Base-by-base conservation (phyloP, 53 echinoderm and acorn worm genomes). In the Paracentrotus lividus region DNA sequence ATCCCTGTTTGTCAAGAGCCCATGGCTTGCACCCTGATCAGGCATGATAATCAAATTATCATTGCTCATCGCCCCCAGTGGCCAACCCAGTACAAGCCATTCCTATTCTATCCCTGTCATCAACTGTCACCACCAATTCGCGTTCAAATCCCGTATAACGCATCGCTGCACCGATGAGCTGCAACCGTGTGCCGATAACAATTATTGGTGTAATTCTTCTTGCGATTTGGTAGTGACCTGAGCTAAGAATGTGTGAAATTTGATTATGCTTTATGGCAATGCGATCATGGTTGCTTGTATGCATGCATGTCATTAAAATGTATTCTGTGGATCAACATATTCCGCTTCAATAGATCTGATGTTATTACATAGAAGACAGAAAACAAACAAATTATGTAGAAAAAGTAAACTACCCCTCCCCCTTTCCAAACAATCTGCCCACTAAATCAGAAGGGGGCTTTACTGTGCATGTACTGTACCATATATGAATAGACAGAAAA, bases 31-130 rank as follows among this genome's bases (percentile, higher is more conserved):
- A 14, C 51, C 47, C 47, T 85, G 85, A 85, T 85, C 85, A 85
- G 85, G 85, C 85, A 40, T 85, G 51, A 85, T 85, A 85, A 85
- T 85, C 85, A 12, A 49, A 85, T 85, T 85, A 85, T 85, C 49
- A 49, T 49, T 85, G 26, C 49, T 85, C 85, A 51, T 85, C 85
- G 49, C 49, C 51, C n/a, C 51, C 13, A 44, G 47, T 49, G 85
- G 85, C 85, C 72, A 20, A 40, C 72, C 72, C 72, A 36, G 72
- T 32, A 72, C 72, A 72, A 72, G 72, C 38, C 5, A 72, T 15
- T 40, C 72, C 72, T 72, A 72, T 72, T 72, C 72, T 72, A 72
- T 38, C 72, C 18, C 36, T 72, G 72, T 72, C 72, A 40, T 40
- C 14, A 72, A 20, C 72, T 72, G 72, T 72, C 72, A 72, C 72